Evolutionary conservation across 2,113 vertebrate genomes (phyloP).

Genomic region (Leucoraja erinaceus): DNA sequence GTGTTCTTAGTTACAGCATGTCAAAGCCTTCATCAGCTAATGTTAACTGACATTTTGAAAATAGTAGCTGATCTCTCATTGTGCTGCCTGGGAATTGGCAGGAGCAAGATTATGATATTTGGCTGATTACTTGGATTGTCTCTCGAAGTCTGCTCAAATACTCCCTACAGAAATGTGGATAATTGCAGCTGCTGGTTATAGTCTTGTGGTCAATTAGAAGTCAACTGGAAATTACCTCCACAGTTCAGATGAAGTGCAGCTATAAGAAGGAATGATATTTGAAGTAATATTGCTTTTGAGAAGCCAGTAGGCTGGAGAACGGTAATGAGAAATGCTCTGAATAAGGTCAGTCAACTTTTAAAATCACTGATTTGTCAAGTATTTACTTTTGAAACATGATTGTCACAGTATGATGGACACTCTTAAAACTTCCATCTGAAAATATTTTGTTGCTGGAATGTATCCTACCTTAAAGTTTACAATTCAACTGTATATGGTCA

Average conservation of each 20-base stretch:
- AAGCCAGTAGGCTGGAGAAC: background rate
- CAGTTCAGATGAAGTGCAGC: background rate
- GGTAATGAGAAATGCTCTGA: background rate
- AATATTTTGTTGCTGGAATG: background rate
- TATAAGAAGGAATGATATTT: background rate
- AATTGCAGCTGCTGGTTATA: background rate
- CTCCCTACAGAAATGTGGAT: background rate
- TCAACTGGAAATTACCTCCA: background rate
- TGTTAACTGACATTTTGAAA: background rate
- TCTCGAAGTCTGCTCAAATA: background rate
- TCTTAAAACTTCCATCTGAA: background rate
- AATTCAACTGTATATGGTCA: too few species aligned
- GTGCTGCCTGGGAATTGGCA: background rate
- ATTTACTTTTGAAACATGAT: background rate
- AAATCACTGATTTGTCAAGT: background rate
- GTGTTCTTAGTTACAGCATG: background rate
- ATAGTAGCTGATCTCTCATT: background rate
- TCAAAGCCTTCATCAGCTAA: background rate
- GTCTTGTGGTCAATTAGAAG: background rate
- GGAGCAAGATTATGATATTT: slow-evolving; percentile 1
- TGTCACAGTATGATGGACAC: background rate
- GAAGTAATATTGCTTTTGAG: background rate
- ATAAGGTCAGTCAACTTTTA: background rate
- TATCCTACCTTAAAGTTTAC: background rate
- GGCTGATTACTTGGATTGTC: background rate